These are phyloP conservation scores for Pluvianellus socialis DNA, from an alignment of 2,113 vertebrate genomes.

Conservation along the genomic window DNA sequence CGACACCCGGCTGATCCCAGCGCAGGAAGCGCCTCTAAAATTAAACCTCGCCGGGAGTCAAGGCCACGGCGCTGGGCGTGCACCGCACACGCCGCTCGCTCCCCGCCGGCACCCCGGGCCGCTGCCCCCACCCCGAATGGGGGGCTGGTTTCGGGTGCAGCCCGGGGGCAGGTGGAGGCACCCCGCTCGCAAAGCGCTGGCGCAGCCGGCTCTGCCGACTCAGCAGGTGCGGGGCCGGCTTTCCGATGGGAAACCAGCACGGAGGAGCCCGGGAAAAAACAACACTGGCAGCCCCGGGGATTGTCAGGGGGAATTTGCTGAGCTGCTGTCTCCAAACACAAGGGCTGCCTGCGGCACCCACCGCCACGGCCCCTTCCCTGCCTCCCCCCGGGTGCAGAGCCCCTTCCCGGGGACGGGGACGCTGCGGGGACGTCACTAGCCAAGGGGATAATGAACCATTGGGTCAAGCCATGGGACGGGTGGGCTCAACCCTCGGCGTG, in stretches of 20 bases:
- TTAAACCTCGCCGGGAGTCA: neutral
- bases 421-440: rapidly evolving
- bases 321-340: constrained; percentile 40
- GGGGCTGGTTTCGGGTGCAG: neutral
- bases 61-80: rapidly evolving
- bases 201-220: constrained; percentile 13
- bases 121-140: rapidly evolving
- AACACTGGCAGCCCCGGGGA: constrained; percentile 17
- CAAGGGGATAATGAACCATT: rapidly evolving
- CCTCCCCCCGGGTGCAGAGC: neutral
- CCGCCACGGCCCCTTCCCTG: neutral
- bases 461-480: neutral
- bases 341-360: neutral
- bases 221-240: constrained; percentile 8
- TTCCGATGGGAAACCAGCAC: constrained; percentile 47
- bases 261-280: constrained; percentile 34
- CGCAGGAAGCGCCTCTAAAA: constrained; percentile 1
- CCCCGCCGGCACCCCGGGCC: neutral
- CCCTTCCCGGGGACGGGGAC: neutral
- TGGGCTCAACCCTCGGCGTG: neutral
- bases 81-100: neutral
- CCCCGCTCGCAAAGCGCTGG: neutral
- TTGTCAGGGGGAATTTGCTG: constrained; percentile 57
- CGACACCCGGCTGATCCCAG: neutral
- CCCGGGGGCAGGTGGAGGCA: neutral